Conservation (phyloP, 2,113 vertebrate genomes). For the Oreotragus oreotragus region DNA sequence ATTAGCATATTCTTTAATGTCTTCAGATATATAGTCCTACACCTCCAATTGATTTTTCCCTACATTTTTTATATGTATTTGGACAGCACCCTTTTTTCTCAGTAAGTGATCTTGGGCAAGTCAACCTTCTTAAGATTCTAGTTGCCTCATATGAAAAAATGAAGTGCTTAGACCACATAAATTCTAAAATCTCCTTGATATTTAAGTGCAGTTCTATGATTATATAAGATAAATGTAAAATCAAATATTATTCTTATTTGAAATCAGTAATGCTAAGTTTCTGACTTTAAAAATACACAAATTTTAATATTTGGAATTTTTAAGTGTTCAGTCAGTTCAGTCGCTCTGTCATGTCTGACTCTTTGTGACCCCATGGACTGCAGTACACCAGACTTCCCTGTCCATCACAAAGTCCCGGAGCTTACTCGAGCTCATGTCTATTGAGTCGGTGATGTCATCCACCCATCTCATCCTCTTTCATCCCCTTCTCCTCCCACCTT, state of each 20-base stretch:
- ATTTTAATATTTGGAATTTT: constrained; percentile 32
- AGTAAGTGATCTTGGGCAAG: not conserved
- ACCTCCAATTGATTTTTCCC: not conserved
- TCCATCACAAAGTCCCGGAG: not conserved
- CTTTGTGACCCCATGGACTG: not conserved
- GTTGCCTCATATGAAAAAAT: constrained; percentile 18
- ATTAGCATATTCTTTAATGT: constrained; percentile 2
- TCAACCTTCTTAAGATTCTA: not conserved
- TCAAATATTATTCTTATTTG: constrained; percentile 10
- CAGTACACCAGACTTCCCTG: not conserved
- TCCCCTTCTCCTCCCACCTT: not conserved
- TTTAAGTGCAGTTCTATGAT: not conserved
- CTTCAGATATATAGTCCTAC: not conserved
- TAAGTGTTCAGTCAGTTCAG: not conserved
- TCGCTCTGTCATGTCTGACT: not conserved
- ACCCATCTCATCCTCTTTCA: not conserved
- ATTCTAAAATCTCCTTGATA: not conserved
- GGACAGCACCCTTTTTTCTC: not conserved
- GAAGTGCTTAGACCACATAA: not conserved
- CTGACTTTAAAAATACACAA: not conserved
- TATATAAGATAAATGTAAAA: constrained; percentile 19
- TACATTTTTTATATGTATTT: not conserved
- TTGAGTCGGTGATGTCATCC: not conserved
- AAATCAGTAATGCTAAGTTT: constrained; percentile 36
- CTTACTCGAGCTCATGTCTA: not conserved